Conservation (phyloP, 2,113 vertebrate genomes). For the Semnornis frantzii region DNA sequence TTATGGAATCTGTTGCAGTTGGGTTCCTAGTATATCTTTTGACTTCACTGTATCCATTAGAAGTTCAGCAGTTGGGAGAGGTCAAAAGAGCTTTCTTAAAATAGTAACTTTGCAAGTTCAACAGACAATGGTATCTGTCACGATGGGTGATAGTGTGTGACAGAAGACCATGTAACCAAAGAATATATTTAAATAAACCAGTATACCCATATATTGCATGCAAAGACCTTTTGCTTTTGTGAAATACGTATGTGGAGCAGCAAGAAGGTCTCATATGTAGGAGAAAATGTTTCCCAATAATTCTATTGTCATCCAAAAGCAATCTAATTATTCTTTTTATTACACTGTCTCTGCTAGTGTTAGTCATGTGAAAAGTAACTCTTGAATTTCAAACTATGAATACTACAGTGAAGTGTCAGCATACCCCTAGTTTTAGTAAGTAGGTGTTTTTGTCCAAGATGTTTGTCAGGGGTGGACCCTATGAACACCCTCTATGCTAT, state of each 20-base stretch:
- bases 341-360: neutral
- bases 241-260: neutral
- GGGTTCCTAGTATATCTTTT: neutral
- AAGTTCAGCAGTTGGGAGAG: neutral
- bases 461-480: neutral
- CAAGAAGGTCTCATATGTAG: neutral
- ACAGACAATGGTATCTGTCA: neutral
- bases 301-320: neutral
- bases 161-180: neutral
- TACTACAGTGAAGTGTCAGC: fast-evolving
- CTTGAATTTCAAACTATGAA: neutral
- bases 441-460: neutral
- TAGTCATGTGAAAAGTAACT: neutral
- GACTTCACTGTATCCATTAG: neutral
- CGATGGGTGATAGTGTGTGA: neutral
- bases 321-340: neutral
- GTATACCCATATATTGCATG: neutral
- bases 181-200: neutral
- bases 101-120: neutral
- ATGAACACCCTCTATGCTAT: neutral
- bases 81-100: neutral
- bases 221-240: neutral
- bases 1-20: neutral
- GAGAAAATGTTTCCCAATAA: neutral
- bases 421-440: constrained; percentile 1